Conservation (phyloP, 2,888 invertebrate genomes). For the Harpagoxenus sublaevis region DNA sequence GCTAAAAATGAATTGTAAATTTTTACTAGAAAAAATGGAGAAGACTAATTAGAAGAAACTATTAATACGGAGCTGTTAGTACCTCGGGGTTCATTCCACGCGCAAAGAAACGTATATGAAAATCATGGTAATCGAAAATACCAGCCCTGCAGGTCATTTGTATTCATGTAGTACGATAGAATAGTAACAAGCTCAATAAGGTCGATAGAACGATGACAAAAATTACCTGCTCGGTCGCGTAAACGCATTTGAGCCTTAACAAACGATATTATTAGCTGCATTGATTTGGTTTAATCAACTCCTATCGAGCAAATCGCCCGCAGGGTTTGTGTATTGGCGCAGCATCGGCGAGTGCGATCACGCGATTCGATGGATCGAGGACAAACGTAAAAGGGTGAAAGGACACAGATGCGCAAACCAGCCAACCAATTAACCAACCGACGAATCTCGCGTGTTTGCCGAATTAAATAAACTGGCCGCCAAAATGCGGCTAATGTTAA, state of each 20-base stretch:
- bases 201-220: slow-evolving; percentile 27
- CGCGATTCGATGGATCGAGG: slow-evolving; percentile 65
- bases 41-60: neutral
- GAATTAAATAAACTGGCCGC: slow-evolving; percentile 56
- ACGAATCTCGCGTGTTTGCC: slow-evolving; percentile 50
- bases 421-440: slow-evolving; percentile 46
- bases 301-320: slow-evolving; percentile 46
- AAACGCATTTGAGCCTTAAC: slow-evolving; percentile 32
- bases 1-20: neutral
- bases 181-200: slow-evolving; percentile 28
- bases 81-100: neutral
- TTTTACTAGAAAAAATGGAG: neutral
- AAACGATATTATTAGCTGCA: slow-evolving; percentile 53
- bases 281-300: slow-evolving; percentile 59
- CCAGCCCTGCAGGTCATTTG: neutral
- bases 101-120: neutral
- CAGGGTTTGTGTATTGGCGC: slow-evolving; percentile 31
- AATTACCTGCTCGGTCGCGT: slow-evolving; percentile 38
- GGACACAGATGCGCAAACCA: slow-evolving; percentile 69
- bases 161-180: neutral
- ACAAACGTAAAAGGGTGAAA: slow-evolving; percentile 32
- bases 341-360: slow-evolving; percentile 59
- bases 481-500: slow-evolving; percentile 71
- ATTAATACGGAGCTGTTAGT: neutral
- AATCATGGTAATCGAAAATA: neutral